These are phyloP conservation scores for Germaria angustata DNA, from an alignment of 2,888 invertebrate species.

Conservation along the genomic window DNA sequence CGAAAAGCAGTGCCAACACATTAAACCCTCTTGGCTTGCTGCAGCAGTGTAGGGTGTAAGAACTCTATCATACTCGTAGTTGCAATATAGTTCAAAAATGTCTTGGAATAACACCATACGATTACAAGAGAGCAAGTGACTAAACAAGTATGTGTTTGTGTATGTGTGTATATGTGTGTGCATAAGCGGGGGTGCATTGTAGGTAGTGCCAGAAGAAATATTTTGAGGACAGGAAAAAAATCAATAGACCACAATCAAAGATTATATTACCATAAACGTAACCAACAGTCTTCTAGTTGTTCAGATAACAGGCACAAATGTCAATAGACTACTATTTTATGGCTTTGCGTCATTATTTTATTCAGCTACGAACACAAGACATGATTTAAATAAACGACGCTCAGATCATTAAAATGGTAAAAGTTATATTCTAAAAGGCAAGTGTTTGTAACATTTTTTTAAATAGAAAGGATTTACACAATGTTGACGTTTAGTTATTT, in stretches of 20 bases:
- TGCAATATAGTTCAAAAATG: slow-evolving; percentile 24
- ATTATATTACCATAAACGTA: slow-evolving; percentile 63
- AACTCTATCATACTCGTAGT: neutral
- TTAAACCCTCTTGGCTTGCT: too few species aligned
- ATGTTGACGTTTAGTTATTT: too few species aligned
- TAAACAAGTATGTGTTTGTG: neutral
- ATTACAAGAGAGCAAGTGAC: neutral
- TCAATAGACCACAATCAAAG: slow-evolving; percentile 61
- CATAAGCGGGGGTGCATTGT: slow-evolving; percentile 4
- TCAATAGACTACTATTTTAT: slow-evolving; percentile 43
- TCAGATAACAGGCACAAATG: slow-evolving; percentile 59
- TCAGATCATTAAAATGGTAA: neutral
- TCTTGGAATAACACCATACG: slow-evolving; percentile 21
- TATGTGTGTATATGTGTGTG: neutral
- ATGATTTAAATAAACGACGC: slow-evolving; percentile 27
- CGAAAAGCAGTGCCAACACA: too few species aligned
- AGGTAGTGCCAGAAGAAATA: neutral
- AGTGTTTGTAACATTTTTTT: neutral
- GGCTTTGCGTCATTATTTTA: slow-evolving; percentile 28
- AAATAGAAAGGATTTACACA: too few species aligned
- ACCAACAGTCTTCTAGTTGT: slow-evolving; percentile 37
- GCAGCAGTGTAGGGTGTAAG: neutral
- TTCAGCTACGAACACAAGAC: neutral
- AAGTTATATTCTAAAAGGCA: neutral
- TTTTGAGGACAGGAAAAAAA: slow-evolving; percentile 18